Conservation (phyloP, 2,888 invertebrate genomes). For the Polydrusus pterygomalis region DNA sequence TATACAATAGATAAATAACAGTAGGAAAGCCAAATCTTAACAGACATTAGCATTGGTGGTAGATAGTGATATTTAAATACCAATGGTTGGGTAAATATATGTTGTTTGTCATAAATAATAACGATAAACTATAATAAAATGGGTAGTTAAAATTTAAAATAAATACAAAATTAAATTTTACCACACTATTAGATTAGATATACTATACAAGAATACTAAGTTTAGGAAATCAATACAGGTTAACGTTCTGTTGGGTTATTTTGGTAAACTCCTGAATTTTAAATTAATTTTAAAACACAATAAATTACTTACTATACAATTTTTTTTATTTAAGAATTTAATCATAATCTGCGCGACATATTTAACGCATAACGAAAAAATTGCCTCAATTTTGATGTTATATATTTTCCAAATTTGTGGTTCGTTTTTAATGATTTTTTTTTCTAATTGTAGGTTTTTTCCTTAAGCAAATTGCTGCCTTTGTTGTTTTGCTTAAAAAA, state of each 20-base stretch:
- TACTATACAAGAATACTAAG: neutral
- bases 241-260: neutral
- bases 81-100: neutral
- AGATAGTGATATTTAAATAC: neutral
- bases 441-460: no score
- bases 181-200: slow-evolving; percentile 5
- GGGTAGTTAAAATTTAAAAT: neutral
- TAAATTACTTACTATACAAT: no score
- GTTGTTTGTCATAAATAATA: neutral
- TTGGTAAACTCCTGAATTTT: neutral
- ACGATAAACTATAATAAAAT: neutral
- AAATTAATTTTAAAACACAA: neutral
- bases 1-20: no score
- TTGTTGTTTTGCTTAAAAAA: no score
- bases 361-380: no score
- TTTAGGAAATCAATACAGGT: neutral
- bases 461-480: no score
- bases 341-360: no score
- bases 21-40: no score
- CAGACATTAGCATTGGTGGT: neutral
- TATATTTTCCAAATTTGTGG: no score
- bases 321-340: no score
- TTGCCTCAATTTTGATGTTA: no score
- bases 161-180: neutral
- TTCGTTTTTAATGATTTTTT: no score